phyloP scores from a whole-genome alignment of 2,888 invertebrate genomes.

The Lottia gigantea region DNA sequence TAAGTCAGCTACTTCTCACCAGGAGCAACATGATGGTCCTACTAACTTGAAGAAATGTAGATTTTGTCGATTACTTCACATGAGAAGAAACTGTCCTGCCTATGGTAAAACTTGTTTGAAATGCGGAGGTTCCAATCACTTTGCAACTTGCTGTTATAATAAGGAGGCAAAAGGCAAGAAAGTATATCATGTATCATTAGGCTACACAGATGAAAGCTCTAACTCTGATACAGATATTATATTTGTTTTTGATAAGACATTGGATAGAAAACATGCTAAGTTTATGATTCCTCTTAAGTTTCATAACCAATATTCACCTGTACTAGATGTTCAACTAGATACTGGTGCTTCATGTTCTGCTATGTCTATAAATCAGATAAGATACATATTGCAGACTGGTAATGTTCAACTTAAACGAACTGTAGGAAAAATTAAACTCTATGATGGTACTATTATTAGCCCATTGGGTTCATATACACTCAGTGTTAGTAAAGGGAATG shows the following conservation, averaged over 20 bases:
- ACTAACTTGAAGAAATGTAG: slow-evolving; percentile 18
- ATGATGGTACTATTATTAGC: not conserved
- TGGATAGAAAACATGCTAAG: not conserved
- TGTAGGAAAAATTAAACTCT: not conserved
- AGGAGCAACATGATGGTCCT: no score
- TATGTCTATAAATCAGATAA: slow-evolving; percentile 1
- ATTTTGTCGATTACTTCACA: slow-evolving; percentile 32
- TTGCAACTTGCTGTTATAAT: no score
- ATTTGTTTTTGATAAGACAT: no score
- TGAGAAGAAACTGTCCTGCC: slow-evolving; percentile 35
- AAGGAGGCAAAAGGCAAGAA: no score
- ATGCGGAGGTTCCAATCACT: no score
- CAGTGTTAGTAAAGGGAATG: not conserved
- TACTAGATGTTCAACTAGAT: not conserved
- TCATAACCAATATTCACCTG: not conserved
- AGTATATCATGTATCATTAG: no score
- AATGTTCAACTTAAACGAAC: not conserved
- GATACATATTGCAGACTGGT: not conserved
- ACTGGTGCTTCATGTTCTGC: not conserved
- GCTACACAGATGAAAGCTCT: no score
- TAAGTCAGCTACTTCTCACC: no score
- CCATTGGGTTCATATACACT: not conserved
- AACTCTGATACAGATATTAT: slow-evolving; percentile 16
- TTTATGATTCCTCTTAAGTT: not conserved
- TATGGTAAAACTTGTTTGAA: slow-evolving; percentile 33